A percentile compares a stretch with the other conserved stretches of the same genome.
Evolutionary conservation across 2,113 vertebrate species (phyloP).

Genomic region (Odontophorus gujanensis): DNA sequence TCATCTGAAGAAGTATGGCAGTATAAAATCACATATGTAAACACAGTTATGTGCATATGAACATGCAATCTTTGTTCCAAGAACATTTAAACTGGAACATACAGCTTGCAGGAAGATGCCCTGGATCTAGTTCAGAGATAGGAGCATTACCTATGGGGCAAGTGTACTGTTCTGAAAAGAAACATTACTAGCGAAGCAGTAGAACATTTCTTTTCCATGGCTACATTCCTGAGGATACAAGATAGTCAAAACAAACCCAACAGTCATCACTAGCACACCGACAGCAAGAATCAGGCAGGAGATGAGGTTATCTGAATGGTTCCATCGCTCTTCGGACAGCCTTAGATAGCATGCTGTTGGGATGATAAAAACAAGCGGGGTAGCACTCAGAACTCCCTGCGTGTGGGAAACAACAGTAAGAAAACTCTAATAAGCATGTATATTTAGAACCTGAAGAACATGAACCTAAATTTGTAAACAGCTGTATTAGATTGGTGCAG

Average conservation of each 20-base stretch:
- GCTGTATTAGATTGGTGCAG: background rate
- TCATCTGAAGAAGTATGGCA: background rate
- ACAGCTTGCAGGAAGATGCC: background rate
- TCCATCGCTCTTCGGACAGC: slow-evolving; percentile 86
- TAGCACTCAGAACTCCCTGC: slow-evolving; percentile 91
- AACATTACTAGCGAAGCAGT: slow-evolving; percentile 84
- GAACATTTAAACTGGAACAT: background rate
- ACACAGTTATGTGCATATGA: background rate
- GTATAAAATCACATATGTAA: background rate
- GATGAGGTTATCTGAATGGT: slow-evolving; percentile 83
- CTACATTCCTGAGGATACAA: slow-evolving; percentile 87
- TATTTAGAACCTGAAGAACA: background rate
- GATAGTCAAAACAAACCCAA: slow-evolving; percentile 84
- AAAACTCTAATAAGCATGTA: background rate
- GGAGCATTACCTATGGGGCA: slow-evolving; percentile 42
- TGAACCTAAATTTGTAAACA: background rate
- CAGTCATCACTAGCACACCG: slow-evolving; percentile 88
- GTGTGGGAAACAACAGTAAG: slow-evolving; percentile 46
- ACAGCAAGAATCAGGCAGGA: slow-evolving; percentile 80
- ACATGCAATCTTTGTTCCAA: background rate
- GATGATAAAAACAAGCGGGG: slow-evolving; percentile 94
- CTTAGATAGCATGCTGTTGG: slow-evolving; percentile 92
- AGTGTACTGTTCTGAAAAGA: slow-evolving; percentile 75
- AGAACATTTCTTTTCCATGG: slow-evolving; percentile 93
- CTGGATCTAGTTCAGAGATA: background rate